Evolutionary conservation across 2,888 invertebrate genomes (phyloP).

Genomic region (Rotaria sp.): DNA sequence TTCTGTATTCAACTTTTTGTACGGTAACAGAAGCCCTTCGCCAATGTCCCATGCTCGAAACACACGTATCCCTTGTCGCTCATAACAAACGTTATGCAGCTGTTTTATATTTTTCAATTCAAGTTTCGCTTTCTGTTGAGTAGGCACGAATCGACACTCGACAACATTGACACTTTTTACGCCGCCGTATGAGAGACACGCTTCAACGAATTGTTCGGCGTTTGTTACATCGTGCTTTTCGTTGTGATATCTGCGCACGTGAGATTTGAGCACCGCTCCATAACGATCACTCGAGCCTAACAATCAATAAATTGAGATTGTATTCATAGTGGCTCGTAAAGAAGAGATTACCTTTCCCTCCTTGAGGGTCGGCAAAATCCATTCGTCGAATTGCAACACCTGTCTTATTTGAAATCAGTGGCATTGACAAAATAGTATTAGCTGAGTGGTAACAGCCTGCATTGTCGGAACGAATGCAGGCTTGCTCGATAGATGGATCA

Average conservation of each 20-base stretch:
- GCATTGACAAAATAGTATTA: neutral
- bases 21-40: neutral
- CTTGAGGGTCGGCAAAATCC: neutral
- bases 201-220: neutral
- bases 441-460: neutral
- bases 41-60: neutral
- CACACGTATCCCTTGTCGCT: neutral
- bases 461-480: neutral
- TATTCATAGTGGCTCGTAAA: no score
- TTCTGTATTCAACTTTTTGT: neutral
- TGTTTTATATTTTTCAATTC: neutral
- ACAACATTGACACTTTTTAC: neutral
- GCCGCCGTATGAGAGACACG: neutral
- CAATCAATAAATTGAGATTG: no score
- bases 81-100: neutral
- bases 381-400: neutral
- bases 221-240: neutral
- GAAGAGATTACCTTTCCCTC: neutral
- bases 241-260: neutral
- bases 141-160: neutral
- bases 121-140: neutral
- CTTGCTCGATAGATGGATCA: neutral
- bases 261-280: neutral
- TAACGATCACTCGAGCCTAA: neutral
- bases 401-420: neutral